Conservation (phyloP, 2,113 vertebrate genomes). For the Cygnus atratus region DNA sequence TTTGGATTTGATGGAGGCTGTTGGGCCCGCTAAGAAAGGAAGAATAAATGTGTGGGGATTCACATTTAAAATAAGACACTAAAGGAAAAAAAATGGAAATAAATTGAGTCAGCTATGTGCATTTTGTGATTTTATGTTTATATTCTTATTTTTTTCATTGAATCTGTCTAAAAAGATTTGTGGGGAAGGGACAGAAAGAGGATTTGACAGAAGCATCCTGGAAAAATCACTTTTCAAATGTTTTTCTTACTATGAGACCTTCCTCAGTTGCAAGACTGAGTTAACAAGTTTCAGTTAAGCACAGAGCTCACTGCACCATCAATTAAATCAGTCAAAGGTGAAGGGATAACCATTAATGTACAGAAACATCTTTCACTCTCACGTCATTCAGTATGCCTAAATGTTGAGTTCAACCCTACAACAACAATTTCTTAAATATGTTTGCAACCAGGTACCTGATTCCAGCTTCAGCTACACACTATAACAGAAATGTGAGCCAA, state of each 20-base stretch:
- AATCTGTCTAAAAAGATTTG: not conserved
- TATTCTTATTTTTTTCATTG: not conserved
- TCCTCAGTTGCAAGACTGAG: not conserved
- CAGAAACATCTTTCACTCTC: not conserved
- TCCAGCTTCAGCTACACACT: not conserved
- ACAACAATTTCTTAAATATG: not conserved
- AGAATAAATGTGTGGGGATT: not conserved
- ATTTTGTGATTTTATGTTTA: not conserved
- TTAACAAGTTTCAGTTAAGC: not conserved
- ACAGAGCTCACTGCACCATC: not conserved
- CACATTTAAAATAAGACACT: not conserved
- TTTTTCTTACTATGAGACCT: not conserved
- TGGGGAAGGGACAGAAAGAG: not conserved
- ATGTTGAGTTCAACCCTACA: not conserved
- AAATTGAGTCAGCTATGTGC: not conserved
- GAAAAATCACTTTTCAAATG: not conserved
- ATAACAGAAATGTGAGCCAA: not conserved
- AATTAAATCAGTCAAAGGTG: not conserved
- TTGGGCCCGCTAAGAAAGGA: not conserved
- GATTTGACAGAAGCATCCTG: not conserved
- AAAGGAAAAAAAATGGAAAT: not conserved
- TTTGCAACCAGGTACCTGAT: constrained; percentile 14
- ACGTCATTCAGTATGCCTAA: not conserved
- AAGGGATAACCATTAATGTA: not conserved
- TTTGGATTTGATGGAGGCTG: not conserved